Evolutionary conservation across 2,797 vertebrate genomes (phyloP).

Genomic region (Anabacerthia variegaticeps): DNA sequence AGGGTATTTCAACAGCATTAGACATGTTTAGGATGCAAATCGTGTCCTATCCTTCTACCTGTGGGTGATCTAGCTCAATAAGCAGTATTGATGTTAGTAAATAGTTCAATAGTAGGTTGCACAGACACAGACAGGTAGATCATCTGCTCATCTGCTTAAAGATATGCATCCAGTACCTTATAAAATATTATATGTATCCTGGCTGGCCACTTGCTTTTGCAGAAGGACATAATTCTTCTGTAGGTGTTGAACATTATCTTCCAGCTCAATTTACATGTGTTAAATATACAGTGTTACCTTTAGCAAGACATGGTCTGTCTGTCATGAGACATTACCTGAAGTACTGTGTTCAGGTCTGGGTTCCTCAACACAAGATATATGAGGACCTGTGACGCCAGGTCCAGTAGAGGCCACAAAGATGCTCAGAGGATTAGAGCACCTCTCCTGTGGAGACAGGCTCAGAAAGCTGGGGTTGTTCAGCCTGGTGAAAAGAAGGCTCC

Average conservation of each 20-base stretch:
- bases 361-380: not conserved
- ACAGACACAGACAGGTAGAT: not conserved
- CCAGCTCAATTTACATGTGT: not conserved
- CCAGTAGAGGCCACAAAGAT: not conserved
- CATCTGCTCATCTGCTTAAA: not conserved
- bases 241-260: not conserved
- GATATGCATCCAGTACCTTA: not conserved
- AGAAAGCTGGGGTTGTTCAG: not conserved
- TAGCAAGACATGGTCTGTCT: not conserved
- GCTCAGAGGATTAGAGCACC: not conserved
- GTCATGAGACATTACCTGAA: not conserved
- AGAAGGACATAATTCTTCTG: not conserved
- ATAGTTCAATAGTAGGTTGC: not conserved
- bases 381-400: not conserved
- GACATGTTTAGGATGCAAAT: not conserved
- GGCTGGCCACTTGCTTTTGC: not conserved
- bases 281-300: not conserved
- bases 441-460: not conserved
- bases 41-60: not conserved
- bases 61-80: not conserved
- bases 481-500: not conserved
- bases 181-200: not conserved
- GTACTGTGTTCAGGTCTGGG: accelerated
- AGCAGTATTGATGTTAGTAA: not conserved
- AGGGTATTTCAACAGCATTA: not conserved